These are phyloP conservation scores for Hydrotaea cyrtoneurina DNA, from an alignment of 2,888 invertebrate species.

Conservation along the genomic window DNA sequence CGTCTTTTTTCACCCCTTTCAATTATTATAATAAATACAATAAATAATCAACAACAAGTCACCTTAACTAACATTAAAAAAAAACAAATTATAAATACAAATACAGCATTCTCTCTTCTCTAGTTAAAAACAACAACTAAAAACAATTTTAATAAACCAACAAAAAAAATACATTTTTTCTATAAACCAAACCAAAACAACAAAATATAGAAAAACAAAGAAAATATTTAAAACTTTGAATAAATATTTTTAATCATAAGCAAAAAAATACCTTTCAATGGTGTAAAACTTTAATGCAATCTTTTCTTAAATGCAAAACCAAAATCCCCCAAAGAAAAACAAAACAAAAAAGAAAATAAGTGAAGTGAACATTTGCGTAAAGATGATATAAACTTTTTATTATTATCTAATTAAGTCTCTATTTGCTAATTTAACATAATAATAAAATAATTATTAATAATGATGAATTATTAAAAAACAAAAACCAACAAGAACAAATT, in stretches of 20 bases:
- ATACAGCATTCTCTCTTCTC: constrained; percentile 74
- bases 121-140: constrained; percentile 71
- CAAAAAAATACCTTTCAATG: constrained; percentile 72
- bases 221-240: constrained; percentile 69
- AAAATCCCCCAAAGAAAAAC: constrained; percentile 43
- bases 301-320: constrained; percentile 67
- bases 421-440: constrained; percentile 72
- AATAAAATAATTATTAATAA: constrained; percentile 74
- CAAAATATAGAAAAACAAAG: constrained; percentile 27
- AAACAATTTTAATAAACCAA: constrained; percentile 63
- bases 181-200: constrained; percentile 68
- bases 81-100: background rate
- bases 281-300: constrained; percentile 74
- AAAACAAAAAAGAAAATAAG: constrained; percentile 46
- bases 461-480: constrained; percentile 66
- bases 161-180: too few relatives aligned
- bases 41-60: background rate
- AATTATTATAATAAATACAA: background rate
- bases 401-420: constrained; percentile 70
- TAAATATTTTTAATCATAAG: constrained; percentile 72
- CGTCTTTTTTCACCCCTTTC: background rate
- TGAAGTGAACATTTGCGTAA: constrained; percentile 51
- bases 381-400: constrained; percentile 68
- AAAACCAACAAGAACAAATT: constrained; percentile 72
- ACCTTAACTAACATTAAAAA: constrained; percentile 22